Evolutionary conservation across 2,113 vertebrate species (phyloP).

Genomic region (Recurvirostra avosetta): DNA sequence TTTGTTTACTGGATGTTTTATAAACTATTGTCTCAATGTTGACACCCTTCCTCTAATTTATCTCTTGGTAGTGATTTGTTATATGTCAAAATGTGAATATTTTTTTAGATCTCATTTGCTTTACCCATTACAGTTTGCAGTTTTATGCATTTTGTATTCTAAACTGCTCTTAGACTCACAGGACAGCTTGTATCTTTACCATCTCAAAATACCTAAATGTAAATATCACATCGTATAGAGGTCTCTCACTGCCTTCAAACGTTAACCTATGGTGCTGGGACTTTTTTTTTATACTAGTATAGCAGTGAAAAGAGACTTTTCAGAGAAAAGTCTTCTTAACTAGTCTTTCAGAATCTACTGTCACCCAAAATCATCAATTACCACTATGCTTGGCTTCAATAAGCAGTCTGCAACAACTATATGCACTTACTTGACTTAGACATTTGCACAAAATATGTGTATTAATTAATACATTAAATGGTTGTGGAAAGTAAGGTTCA

Average conservation of each 20-base stretch:
- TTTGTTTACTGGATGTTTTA: background rate
- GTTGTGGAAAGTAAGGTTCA: background rate
- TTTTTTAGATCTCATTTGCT: background rate
- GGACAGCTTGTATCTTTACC: background rate
- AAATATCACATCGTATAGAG: background rate
- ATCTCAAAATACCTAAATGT: background rate
- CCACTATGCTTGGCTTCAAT: background rate
- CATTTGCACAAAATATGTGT: background rate
- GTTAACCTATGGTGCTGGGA: background rate
- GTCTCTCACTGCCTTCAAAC: background rate
- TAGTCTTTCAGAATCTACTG: background rate
- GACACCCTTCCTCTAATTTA: background rate
- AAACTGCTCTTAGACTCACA: background rate
- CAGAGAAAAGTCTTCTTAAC: background rate
- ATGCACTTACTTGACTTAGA: background rate
- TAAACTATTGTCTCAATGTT: background rate
- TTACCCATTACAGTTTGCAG: background rate
- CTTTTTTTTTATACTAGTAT: background rate
- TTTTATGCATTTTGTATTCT: background rate
- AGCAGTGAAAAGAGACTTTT: background rate
- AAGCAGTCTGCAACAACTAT: background rate
- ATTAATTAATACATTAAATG: background rate
- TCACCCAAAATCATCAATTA: background rate
- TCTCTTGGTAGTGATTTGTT: background rate
- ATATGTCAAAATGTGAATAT: background rate